Evolutionary conservation across 2,113 vertebrate genomes (phyloP).

Genomic region (human): GRCh38 chr1:56377501-56378000

Average conservation of each 20-base stretch:
- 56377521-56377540: neutral
- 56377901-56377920: neutral
- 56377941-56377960: neutral
- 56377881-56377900: neutral
- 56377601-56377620: conserved; percentile 63
- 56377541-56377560: conserved; percentile 35
- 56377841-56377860: neutral
- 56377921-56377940: neutral
- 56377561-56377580: conserved; percentile 42
- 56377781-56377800: neutral
- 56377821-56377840: neutral
- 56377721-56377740: neutral
- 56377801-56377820: neutral
- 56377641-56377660: conserved; percentile 70
- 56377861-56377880: neutral
- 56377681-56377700: conserved; percentile 61
- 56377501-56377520: conserved; percentile 13
- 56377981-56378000: neutral
- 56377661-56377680: conserved; percentile 64
- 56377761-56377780: neutral
- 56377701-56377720: conserved; percentile 52
- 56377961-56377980: neutral
- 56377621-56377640: conserved; percentile 32
- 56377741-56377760: neutral
- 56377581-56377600: conserved; percentile 61